phyloP scores from a whole-genome alignment of 2,888 invertebrate species.

The Corythucha ciliata region DNA sequence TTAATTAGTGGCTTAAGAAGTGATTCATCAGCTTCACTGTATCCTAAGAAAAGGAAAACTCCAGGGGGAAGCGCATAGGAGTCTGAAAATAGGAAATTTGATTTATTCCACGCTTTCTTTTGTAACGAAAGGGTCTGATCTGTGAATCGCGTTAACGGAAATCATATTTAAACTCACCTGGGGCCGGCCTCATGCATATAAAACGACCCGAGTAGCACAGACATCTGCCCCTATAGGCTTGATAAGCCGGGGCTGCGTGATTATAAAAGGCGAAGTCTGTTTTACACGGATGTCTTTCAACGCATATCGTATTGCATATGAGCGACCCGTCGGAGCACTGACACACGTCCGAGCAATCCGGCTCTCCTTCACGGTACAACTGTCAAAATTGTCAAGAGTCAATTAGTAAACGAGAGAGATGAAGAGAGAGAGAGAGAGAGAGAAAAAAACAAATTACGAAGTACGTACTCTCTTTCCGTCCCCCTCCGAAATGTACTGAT shows the following conservation, averaged over 20 bases:
- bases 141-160: neutral
- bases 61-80: conserved; percentile 73
- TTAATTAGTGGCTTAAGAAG: conserved; percentile 73
- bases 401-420: neutral
- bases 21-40: conserved; percentile 80
- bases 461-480: conserved; percentile 70
- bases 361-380: conserved; percentile 74
- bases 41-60: conserved; percentile 78
- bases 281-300: conserved; percentile 76
- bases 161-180: conserved; percentile 45
- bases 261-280: conserved; percentile 82
- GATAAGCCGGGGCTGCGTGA: conserved; percentile 82
- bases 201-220: conserved; percentile 85
- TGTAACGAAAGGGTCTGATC: neutral
- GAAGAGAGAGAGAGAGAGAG: neutral
- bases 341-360: conserved; percentile 84
- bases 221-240: conserved; percentile 79
- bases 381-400: conserved; percentile 40
- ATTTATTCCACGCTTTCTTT: neutral
- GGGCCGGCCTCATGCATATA: conserved; percentile 80
- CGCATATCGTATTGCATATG: conserved; percentile 80
- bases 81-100: conserved; percentile 44
- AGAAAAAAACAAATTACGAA: too few species aligned
- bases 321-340: conserved; percentile 70
- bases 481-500: conserved; percentile 76